Conservation (phyloP, 2,888 invertebrate species). For the Sepiola atlantica region DNA sequence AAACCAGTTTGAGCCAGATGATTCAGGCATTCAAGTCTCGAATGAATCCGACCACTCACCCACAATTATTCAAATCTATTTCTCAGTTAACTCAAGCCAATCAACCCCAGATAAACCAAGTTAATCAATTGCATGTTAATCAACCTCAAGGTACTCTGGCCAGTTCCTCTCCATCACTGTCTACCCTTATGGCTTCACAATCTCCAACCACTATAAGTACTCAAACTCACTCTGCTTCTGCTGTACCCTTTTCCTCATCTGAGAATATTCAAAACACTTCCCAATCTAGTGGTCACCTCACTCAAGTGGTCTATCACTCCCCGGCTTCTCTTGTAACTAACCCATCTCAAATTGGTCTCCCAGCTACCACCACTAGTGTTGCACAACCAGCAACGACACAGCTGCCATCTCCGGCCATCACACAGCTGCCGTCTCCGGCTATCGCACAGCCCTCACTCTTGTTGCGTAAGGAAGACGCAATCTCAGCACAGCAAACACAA, state of each 20-base stretch:
- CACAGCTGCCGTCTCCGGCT: background rate
- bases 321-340: conserved; percentile 41
- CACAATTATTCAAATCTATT: conserved; percentile 38
- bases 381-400: background rate
- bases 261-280: conserved; percentile 33
- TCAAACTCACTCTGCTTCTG: conserved; percentile 35
- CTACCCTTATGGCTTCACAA: background rate
- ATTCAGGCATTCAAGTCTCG: conserved; percentile 40
- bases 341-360: background rate
- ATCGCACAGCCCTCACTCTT: conserved; percentile 18
- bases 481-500: conserved; percentile 38
- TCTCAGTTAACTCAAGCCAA: conserved; percentile 15
- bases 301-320: background rate
- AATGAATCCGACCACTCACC: background rate
- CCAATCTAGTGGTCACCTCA: conserved; percentile 22
- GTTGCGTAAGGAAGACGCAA: conserved; percentile 35
- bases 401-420: conserved; percentile 14
- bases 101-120: background rate
- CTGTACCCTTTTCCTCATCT: background rate
- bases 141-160: background rate
- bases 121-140: background rate
- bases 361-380: background rate
- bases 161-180: background rate
- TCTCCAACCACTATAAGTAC: background rate
- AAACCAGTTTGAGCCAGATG: conserved; percentile 13